Base-by-base conservation (phyloP, 2,888 invertebrate species). In the Aricia artaxerxes region DNA sequence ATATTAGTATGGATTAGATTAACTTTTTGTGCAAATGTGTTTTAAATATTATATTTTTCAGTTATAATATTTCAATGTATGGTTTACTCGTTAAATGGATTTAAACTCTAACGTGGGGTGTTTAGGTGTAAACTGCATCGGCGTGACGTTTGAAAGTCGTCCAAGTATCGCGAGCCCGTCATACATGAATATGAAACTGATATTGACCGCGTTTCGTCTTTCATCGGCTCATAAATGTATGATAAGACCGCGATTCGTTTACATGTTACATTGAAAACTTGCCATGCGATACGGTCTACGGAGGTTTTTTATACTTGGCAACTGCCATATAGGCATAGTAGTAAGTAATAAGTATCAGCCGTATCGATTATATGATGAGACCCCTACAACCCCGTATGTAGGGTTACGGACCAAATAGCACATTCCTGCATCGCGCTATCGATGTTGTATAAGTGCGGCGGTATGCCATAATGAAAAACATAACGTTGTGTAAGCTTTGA, bases 81-180 rank as follows among this genome's bases (percentile, higher is more conserved):
- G 73, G 4, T 40, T 40, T 7, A 9, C 16, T 3, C n/a, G 49
- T 31, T 31, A 49, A 11, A 49, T 13, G 13, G 57, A 57, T 57
- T 35, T 57, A 4, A 57, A 57, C 57, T 53, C 5, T 76, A 76
- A 6, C 2, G 1, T 4, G 2, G 24, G 5, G 3, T 11, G 11
- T 6, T 44, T 35, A 44, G 31, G 49, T 61, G 44, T 44, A 78
- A 9, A 16, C 3, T 78, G 5, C 9, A 24, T 16, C 38, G 13
- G 35, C 49, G 49, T 73, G 64, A 31, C 57, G 78, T 76, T 82
- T 82, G 82, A 82, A 80, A 73, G 80, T 80, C 79, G 79, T 80
- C 82, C 82, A 82, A 82, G 75, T 79, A 53, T 75, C 78, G 77
- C 75, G 75, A 80, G 77, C 77, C 78, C 79, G 44, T 79, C 81